Evolutionary conservation across 1,140 invertebrate species (phyloP).

Genomic region (Rhyzopertha dominica): DNA sequence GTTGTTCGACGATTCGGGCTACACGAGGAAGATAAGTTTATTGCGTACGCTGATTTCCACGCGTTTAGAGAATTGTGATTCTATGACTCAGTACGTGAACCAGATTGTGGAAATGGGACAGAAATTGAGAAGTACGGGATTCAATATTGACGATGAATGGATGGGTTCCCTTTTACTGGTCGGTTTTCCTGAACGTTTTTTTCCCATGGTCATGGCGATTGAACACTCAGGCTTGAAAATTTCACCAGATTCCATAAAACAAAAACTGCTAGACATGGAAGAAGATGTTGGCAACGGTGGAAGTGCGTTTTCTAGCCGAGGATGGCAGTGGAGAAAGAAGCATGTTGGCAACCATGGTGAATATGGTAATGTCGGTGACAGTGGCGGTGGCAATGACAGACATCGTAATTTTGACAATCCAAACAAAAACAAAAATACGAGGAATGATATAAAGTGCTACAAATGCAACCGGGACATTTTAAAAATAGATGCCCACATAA

Average conservation of each 20-base stretch:
- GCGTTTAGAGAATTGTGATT: conserved; percentile 20
- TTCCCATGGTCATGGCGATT: conserved; percentile 42
- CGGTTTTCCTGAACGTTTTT: conserved; percentile 33
- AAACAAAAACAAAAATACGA: no score
- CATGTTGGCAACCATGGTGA: no score
- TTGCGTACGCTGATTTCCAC: conserved; percentile 19
- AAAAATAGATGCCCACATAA: conserved; percentile 28
- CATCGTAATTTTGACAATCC: no score
- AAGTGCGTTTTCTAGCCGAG: conserved; percentile 6
- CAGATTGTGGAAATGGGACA: conserved; percentile 19
- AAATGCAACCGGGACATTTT: no score
- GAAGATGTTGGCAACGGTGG: conserved; percentile 5
- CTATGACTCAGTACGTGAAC: conserved; percentile 20
- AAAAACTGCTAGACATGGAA: conserved; percentile 16
- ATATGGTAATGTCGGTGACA: no score
- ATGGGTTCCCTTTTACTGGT: conserved; percentile 35
- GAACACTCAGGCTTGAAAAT: conserved; percentile 31
- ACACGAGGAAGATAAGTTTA: conserved; percentile 11
- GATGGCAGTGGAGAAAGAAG: no score
- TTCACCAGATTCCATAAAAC: conserved; percentile 22
- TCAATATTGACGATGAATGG: conserved; percentile 38
- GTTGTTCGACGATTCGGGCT: conserved; percentile 16
- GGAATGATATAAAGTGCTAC: no score
- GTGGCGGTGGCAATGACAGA: no score
- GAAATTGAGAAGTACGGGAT: conserved; percentile 26